A percentile compares a stretch with the other conserved stretches of the same genome.
phyloP scores from a whole-genome alignment of 1,140 invertebrate species.

The Brachionus sp. region DNA sequence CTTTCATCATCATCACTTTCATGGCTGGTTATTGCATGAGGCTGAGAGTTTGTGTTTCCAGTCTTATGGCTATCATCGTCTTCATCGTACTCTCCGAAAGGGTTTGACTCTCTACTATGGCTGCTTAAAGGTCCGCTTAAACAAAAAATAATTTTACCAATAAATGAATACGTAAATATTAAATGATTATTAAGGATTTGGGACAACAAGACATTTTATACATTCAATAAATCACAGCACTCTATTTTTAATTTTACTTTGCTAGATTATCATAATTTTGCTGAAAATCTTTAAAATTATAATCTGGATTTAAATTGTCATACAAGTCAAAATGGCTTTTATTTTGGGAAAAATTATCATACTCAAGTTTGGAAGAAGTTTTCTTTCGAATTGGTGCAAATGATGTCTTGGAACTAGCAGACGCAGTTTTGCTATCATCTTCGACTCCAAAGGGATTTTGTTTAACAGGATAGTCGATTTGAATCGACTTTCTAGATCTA shows the following conservation, averaged over 20 bases:
- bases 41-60: neutral
- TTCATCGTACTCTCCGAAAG: conserved; percentile 20
- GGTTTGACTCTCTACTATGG: neutral
- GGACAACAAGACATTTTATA: no score
- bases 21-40: neutral
- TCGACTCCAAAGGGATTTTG: conserved; percentile 29
- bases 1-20: conserved; percentile 26
- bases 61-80: neutral
- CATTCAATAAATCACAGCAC: neutral
- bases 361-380: neutral
- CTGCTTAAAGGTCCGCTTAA: neutral
- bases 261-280: neutral
- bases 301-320: neutral
- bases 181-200: no score
- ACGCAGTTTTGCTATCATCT: neutral
- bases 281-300: neutral
- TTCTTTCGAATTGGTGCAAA: neutral
- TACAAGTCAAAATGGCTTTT: neutral
- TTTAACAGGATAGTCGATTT: conserved; percentile 2
- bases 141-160: neutral
- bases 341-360: neutral
- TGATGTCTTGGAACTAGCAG: neutral
- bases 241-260: neutral
- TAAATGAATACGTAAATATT: neutral
- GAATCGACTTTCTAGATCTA: neutral